A percentile compares a stretch with the other conserved stretches of the same genome.
These are phyloP conservation scores for Cynodonichthys magdalenae DNA, from an alignment of 2,797 vertebrate species.

Conservation along the genomic window DNA sequence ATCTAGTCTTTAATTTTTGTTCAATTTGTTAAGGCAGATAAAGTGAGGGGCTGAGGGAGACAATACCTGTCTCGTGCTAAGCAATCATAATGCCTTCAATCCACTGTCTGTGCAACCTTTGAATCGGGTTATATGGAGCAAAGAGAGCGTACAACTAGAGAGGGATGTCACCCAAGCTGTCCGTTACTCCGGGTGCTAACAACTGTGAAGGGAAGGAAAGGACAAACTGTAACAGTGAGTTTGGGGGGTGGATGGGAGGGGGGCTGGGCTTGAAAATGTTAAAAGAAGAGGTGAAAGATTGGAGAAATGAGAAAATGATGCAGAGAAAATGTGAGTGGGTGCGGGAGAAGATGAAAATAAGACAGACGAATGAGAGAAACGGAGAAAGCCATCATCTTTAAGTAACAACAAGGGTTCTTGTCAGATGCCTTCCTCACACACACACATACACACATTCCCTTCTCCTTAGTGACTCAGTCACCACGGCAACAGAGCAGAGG, in stretches of 20 bases:
- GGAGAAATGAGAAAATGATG: conserved; percentile 21
- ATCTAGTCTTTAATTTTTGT: conserved; percentile 55
- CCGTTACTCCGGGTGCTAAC: conserved; percentile 1
- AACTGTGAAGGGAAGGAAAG: conserved; percentile 10
- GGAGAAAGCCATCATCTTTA: conserved; percentile 46
- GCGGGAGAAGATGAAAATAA: conserved; percentile 32
- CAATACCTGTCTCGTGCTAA: conserved; percentile 2
- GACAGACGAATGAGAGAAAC: conserved; percentile 4
- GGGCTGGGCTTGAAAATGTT: background rate
- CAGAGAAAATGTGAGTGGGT: conserved; percentile 13
- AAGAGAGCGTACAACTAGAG: background rate
- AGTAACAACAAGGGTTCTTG: conserved; percentile 63
- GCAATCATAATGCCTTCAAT: background rate
- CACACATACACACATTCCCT: conserved; percentile 31
- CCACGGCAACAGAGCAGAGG: conserved; percentile 83
- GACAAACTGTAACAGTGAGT: background rate
- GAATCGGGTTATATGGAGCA: conserved; percentile 15
- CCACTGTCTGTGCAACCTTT: conserved; percentile 30
- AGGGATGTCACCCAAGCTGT: background rate
- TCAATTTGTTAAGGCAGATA: conserved; percentile 30
- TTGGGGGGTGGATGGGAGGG: background rate
- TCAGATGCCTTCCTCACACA: conserved; percentile 41
- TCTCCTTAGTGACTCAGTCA: conserved; percentile 71
- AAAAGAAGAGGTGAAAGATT: background rate
- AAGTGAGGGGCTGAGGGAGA: conserved; percentile 35